Percentiles rank a stretch among this genome's conserved stretches.
These are phyloP conservation scores for Columbina picui DNA, from an alignment of 2,113 vertebrate species.

Conservation along the genomic window DNA sequence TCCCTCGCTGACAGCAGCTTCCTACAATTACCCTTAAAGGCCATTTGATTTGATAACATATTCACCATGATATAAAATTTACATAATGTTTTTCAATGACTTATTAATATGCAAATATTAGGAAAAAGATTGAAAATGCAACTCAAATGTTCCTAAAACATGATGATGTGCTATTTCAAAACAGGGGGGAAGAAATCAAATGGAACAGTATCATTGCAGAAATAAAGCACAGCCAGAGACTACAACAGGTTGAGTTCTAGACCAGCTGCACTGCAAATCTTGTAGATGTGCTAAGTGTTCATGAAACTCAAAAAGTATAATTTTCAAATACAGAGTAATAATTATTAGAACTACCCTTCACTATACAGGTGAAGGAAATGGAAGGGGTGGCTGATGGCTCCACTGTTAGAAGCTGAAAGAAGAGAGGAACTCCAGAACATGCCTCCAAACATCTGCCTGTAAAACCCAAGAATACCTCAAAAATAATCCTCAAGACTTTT, in stretches of 20 bases:
- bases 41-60: slow-evolving; percentile 74
- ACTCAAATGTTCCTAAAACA: slow-evolving; percentile 13
- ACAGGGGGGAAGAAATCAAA: neutral
- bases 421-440: neutral
- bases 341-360: neutral
- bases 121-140: slow-evolving; percentile 41
- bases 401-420: neutral
- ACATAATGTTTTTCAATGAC: slow-evolving; percentile 76
- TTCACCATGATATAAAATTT: slow-evolving; percentile 67
- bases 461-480: neutral
- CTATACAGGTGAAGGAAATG: neutral
- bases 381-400: neutral
- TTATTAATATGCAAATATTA: slow-evolving; percentile 76
- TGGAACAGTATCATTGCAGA: neutral
- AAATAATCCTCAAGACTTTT: neutral
- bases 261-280: neutral
- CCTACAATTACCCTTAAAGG: slow-evolving; percentile 63
- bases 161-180: neutral
- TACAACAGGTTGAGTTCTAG: neutral
- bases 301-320: neutral
- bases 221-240: neutral
- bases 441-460: neutral
- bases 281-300: neutral
- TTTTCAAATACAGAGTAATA: neutral
- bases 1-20: slow-evolving; percentile 27